Evolutionary conservation across 1,140 invertebrate genomes (phyloP), one percentile per base, ranked within the genome.

Genomic region (Streblospio benedicti): DNA sequence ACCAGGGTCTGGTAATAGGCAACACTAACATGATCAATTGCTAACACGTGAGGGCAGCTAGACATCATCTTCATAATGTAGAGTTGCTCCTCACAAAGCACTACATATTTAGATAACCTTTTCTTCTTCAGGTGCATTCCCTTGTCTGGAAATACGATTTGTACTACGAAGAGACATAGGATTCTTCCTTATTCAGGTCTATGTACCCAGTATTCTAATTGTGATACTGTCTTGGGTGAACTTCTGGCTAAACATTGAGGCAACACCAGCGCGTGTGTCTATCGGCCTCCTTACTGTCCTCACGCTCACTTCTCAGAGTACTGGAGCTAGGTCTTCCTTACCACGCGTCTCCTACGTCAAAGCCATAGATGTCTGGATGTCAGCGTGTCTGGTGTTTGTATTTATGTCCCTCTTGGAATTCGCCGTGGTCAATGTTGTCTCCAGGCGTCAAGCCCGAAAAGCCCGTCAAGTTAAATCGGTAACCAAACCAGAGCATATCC

Each of bases 301-400:
- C 20, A 38, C 35, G 35, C 9, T 38, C 2, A 62, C 60, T 16
- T 59, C 65, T 0, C 65, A 66, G 51, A 54, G 43, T n/a, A 56
- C 64, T 43, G 64, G 64, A 50, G 59, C 45, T 23, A 25, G 44
- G 28, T n/a, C 32, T 31, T 28, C 38, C 14, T 43, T 62, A 60
- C 61, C 4, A 57, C 59, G 52, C n/a, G 58, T 60, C 23, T 53
- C 49, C 35, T 60, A 60, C 73, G 89, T 92, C 0, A 92, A 93
- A 76, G 90, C 90, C 0, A 91, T 93, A 57, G 90, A 93, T 74
- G 86, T 93, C 0, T 93, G 88, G 88, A 89, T 90, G 87, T 86
- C 87, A 9, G 86, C 86, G 6, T 90, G 47, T 66, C 89, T 89
- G 84, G 82, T 89, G 54, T 89, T 88, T 43, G 87, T 90, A 3